These are phyloP conservation scores for Dinocampus coccinellae DNA, from an alignment of 2,888 invertebrate species.

Conservation along the genomic window DNA sequence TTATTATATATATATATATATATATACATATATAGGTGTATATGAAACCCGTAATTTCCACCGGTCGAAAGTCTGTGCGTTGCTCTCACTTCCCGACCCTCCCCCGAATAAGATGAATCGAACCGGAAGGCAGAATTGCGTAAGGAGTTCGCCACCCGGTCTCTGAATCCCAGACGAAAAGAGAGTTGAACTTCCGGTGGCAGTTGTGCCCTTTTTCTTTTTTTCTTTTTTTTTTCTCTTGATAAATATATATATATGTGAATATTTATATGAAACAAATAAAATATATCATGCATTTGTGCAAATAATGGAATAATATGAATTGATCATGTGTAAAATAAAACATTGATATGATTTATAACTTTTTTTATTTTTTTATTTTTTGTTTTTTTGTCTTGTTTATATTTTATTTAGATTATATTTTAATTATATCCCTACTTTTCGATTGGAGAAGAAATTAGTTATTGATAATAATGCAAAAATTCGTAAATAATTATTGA, in stretches of 20 bases:
- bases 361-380: no score
- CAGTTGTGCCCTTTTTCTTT: constrained; percentile 22
- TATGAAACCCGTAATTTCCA: constrained; percentile 32
- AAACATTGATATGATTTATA: no score
- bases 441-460: no score
- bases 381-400: no score
- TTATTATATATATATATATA: background rate
- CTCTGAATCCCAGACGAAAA: constrained; percentile 19
- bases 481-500: no score
- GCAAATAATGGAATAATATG: no score
- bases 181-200: constrained; percentile 36
- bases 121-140: constrained; percentile 35
- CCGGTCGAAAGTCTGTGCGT: constrained; percentile 10
- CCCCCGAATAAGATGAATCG: constrained; percentile 35
- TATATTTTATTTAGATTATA: no score
- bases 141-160: constrained; percentile 36
- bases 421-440: no score
- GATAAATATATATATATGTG: background rate
- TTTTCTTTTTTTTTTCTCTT: no score
- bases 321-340: no score
- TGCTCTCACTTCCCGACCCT: constrained; percentile 33
- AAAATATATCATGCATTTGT: no score
- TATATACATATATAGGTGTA: constrained; percentile 17
- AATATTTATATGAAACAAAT: background rate
- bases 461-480: no score